Percentiles rank a stretch among this genome's conserved stretches.
Conservation (phyloP, 2,113 vertebrate genomes). For the Lethenteron reissneri region DNA sequence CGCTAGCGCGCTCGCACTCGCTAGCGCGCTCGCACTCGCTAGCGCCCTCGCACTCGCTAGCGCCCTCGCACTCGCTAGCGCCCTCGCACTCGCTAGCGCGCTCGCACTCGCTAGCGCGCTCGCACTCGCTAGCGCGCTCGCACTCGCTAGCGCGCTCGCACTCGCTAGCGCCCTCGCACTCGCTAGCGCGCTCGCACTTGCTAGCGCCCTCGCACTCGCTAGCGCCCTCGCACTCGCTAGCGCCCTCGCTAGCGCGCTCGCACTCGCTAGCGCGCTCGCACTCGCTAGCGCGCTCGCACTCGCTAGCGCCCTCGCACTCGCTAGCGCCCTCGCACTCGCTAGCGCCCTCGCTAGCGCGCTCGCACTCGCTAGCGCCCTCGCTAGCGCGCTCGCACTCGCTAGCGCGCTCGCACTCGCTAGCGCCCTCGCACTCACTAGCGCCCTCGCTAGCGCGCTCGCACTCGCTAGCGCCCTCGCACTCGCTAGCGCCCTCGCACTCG, state of each 20-base stretch:
- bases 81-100: background rate
- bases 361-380: background rate
- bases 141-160: background rate
- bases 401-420: background rate
- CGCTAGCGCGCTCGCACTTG: background rate
- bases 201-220: background rate
- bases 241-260: too few relatives aligned
- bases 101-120: conserved; percentile 22
- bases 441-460: too few relatives aligned
- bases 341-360: background rate
- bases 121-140: too few relatives aligned
- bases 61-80: too few relatives aligned
- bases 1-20: too few relatives aligned
- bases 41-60: too few relatives aligned
- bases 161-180: background rate
- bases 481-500: background rate
- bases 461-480: background rate
- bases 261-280: background rate
- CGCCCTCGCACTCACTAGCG: too few relatives aligned
- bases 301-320: background rate
- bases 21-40: too few relatives aligned
- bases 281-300: background rate
- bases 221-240: background rate
- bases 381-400: background rate
- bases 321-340: background rate